Evolutionary conservation across 2,113 vertebrate genomes (phyloP).

Genomic region (Protobothrops mucrosquamatus): DNA sequence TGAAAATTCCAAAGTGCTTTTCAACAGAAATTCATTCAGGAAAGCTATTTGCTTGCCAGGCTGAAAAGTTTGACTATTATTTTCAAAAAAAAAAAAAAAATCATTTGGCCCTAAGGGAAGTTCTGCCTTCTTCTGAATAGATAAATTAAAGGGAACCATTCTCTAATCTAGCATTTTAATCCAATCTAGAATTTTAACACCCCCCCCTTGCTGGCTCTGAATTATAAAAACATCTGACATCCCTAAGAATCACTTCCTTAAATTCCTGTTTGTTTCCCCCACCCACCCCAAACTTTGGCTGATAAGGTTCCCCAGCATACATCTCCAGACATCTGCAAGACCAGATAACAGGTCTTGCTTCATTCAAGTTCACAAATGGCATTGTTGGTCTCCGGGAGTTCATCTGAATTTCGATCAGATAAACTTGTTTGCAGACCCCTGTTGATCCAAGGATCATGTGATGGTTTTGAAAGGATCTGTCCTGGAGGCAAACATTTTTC

Average conservation of each 20-base stretch:
- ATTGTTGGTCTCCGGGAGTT: not conserved
- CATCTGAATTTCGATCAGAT: not conserved
- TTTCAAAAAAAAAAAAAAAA: not conserved
- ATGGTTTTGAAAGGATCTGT: not conserved
- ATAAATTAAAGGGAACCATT: not conserved
- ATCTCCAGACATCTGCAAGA: not conserved
- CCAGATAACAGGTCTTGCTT: not conserved
- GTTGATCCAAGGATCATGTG: not conserved
- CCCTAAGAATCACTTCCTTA: not conserved
- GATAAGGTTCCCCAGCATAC: not conserved
- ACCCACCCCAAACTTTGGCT: not conserved
- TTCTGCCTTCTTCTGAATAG: not conserved
- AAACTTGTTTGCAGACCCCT: conserved; percentile 20
- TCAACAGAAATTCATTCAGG: not conserved
- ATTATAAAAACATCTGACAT: not conserved
- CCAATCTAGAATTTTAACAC: not conserved
- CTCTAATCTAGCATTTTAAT: not conserved
- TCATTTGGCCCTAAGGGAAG: not conserved
- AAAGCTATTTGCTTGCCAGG: not conserved
- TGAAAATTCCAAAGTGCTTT: not conserved
- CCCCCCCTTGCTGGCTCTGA: not conserved
- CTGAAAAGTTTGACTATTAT: not conserved
- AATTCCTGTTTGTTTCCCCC: not conserved
- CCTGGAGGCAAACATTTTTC: not conserved
- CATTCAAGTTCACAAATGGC: not conserved